Evolutionary conservation across 2,888 invertebrate species (phyloP).

Genomic region (Apamea anceps): DNA sequence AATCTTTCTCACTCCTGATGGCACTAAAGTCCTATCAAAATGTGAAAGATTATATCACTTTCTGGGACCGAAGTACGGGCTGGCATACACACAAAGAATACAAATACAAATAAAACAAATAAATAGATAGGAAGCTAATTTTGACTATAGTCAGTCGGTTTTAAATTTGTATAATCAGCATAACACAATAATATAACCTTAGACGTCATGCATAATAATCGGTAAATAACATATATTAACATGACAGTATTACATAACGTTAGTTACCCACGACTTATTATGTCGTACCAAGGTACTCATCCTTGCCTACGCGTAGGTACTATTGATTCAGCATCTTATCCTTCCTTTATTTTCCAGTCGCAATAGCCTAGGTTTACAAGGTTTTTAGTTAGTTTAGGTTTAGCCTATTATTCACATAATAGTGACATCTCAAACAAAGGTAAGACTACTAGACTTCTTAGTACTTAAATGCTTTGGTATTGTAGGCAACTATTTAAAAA

Average conservation of each 20-base stretch:
- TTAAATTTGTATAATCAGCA: not conserved
- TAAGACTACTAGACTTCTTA: not conserved
- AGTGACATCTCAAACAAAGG: conserved; percentile 21
- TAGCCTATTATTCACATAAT: conserved; percentile 17
- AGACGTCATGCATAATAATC: conserved; percentile 6
- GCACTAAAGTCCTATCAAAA: not conserved
- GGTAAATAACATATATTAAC: not conserved
- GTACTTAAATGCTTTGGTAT: not conserved
- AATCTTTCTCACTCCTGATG: not conserved
- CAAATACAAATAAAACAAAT: too few relatives aligned
- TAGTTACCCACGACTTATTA: not conserved
- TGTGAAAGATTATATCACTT: not conserved
- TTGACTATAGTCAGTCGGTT: not conserved
- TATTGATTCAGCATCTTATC: conserved; percentile 42
- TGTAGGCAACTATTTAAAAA: not conserved
- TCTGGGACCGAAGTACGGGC: not conserved
- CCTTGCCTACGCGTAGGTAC: not conserved
- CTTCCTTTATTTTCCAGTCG: conserved; percentile 37
- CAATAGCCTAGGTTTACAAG: conserved; percentile 28
- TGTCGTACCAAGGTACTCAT: conserved; percentile 10
- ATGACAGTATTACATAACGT: not conserved
- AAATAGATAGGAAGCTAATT: too few relatives aligned
- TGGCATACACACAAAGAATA: too few relatives aligned
- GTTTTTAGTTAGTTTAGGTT: too few relatives aligned
- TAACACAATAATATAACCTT: not conserved